phyloP scores from a whole-genome alignment of 2,888 invertebrate genomes.

The Orchestes rusci region DNA sequence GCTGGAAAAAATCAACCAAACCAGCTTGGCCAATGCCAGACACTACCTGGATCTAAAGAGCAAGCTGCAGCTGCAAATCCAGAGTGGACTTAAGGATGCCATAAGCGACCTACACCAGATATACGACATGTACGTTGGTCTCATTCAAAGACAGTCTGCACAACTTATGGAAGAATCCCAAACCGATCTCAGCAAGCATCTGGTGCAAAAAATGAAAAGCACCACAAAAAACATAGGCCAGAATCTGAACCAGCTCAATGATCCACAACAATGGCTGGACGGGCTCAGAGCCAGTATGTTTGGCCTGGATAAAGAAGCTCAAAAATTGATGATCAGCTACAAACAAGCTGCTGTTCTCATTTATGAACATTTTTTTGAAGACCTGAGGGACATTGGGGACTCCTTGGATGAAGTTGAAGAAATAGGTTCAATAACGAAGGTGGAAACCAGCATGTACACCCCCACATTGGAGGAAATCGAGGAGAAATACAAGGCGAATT shows the following conservation, averaged over 20 bases:
- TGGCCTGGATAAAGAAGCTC: slow-evolving; percentile 29
- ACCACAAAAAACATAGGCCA: no score
- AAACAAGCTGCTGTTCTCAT: slow-evolving; percentile 31
- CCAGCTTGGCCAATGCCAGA: slow-evolving; percentile 35
- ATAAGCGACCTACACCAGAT: no score
- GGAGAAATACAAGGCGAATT: slow-evolving; percentile 19
- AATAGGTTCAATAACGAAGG: slow-evolving; percentile 19
- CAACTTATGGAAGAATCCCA: no score
- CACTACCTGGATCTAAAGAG: slow-evolving; percentile 32
- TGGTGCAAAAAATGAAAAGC: neutral
- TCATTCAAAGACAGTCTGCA: no score
- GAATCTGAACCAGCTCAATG: no score
- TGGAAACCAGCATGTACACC: slow-evolving; percentile 28
- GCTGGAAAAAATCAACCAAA: slow-evolving; percentile 37
- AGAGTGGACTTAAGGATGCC: slow-evolving; percentile 32
- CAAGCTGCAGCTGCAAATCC: slow-evolving; percentile 31
- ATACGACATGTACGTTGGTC: no score
- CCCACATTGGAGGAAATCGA: slow-evolving; percentile 27
- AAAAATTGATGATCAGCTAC: slow-evolving; percentile 30
- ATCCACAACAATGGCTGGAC: slow-evolving; percentile 28
- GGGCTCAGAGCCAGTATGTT: slow-evolving; percentile 26
- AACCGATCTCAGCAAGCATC: no score
- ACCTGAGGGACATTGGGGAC: slow-evolving; percentile 26
- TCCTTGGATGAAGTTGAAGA: slow-evolving; percentile 15
- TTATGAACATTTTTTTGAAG: slow-evolving; percentile 33